Percentiles rank a stretch among this genome's conserved stretches.
These are phyloP conservation scores for Holocentrus rufus DNA, from an alignment of 2,797 vertebrate species.

Conservation along the genomic window DNA sequence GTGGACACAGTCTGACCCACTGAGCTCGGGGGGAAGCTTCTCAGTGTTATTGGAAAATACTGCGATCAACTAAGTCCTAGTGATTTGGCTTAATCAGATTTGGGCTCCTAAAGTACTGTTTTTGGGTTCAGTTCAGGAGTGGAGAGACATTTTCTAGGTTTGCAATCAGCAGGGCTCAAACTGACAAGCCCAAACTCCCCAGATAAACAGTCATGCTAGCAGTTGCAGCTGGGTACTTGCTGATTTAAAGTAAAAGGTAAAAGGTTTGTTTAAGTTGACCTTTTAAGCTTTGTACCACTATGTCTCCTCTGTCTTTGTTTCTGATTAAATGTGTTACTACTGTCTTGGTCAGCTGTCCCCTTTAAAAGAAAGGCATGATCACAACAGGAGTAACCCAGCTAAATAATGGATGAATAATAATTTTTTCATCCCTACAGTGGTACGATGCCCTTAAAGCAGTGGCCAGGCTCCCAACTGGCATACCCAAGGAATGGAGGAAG, in stretches of 20 bases:
- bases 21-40: not conserved
- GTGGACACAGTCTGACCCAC: not conserved
- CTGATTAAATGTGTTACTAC: not conserved
- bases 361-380: not conserved
- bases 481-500: constrained; percentile 97
- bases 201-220: not conserved
- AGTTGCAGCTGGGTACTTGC: not conserved
- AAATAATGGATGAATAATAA: not conserved
- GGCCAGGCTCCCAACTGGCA: constrained; percentile 93
- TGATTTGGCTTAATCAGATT: not conserved
- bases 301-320: not conserved
- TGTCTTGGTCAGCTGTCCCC: not conserved
- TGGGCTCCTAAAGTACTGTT: not conserved
- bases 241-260: not conserved
- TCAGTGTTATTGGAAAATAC: too few relatives aligned
- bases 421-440: constrained; percentile 83
- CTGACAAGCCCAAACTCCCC: too few relatives aligned
- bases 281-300: not conserved
- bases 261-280: not conserved
- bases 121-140: not conserved
- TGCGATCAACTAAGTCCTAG: not conserved
- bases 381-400: not conserved
- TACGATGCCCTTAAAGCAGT: constrained; percentile 97
- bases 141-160: not conserved
- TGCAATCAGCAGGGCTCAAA: not conserved